These are phyloP conservation scores for Vipera latastei DNA, from an alignment of 2,797 vertebrate genomes.

Conservation along the genomic window DNA sequence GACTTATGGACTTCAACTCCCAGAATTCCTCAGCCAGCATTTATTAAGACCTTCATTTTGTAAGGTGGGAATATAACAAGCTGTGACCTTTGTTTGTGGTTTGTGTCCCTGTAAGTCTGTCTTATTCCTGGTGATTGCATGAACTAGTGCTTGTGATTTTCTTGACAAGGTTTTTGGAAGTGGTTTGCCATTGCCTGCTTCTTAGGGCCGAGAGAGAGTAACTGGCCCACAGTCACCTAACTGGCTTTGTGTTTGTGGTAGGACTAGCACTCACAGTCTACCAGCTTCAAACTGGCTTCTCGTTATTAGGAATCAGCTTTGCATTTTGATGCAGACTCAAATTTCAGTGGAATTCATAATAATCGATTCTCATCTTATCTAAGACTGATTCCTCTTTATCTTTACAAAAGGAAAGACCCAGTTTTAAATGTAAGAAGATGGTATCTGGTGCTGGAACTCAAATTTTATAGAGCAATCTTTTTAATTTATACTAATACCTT, in stretches of 20 bases:
- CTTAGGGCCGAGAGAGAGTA: not conserved
- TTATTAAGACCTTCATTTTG: not conserved
- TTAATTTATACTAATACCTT: not conserved
- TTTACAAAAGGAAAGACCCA: not conserved
- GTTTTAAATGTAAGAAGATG: not conserved
- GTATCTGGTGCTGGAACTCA: not conserved
- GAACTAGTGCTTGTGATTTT: not conserved
- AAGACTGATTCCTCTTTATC: not conserved
- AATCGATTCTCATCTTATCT: not conserved
- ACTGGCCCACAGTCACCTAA: not conserved
- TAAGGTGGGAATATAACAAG: not conserved
- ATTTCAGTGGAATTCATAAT: not conserved
- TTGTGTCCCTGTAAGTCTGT: not conserved
- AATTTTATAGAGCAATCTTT: not conserved
- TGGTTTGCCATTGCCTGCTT: not conserved
- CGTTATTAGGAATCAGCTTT: not conserved
- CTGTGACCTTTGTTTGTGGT: not conserved
- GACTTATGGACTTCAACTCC: not conserved
- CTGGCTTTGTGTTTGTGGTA: not conserved
- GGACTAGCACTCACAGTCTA: not conserved
- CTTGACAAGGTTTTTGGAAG: not conserved
- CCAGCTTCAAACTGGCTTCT: not conserved
- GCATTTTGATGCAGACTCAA: not conserved
- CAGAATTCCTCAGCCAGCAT: not conserved
- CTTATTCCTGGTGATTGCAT: not conserved